These are phyloP conservation scores for Psilopsiagon aymara DNA, from an alignment of 2,113 vertebrate species.

Conservation along the genomic window DNA sequence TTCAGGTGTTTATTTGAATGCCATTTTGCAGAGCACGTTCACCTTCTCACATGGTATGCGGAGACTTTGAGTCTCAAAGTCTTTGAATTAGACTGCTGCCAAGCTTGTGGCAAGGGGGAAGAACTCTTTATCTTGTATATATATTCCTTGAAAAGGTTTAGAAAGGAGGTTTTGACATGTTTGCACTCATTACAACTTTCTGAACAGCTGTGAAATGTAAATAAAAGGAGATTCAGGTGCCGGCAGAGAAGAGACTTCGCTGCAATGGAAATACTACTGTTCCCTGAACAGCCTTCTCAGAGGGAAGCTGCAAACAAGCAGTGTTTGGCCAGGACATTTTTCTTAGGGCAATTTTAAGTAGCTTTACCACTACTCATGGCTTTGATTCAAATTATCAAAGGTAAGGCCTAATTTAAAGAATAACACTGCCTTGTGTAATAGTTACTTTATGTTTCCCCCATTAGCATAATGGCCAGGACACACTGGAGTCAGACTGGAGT, in stretches of 20 bases:
- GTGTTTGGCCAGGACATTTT: neutral
- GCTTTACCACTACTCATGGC: neutral
- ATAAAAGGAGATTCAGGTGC: neutral
- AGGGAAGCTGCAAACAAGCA: neutral
- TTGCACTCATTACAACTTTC: neutral
- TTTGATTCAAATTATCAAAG: neutral
- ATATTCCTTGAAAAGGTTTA: neutral
- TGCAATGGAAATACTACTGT: neutral
- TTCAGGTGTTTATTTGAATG: neutral
- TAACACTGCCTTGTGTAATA: neutral
- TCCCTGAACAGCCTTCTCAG: neutral
- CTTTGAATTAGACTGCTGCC: neutral
- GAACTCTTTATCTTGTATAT: neutral
- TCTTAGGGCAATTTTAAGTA: neutral
- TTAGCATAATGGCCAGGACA: neutral
- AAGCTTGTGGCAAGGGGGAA: neutral
- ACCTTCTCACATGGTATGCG: rapidly evolving
- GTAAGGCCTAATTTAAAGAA: neutral
- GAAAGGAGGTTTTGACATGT: neutral
- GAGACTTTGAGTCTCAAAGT: neutral
- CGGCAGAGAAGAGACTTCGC: neutral
- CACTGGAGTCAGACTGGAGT: neutral
- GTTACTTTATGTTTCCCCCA: neutral
- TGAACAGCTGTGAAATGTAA: slow-evolving; percentile 1
- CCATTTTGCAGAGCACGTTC: neutral